Conservation (phyloP, 2,797 vertebrate genomes). For the Gobio occitaniae region DNA sequence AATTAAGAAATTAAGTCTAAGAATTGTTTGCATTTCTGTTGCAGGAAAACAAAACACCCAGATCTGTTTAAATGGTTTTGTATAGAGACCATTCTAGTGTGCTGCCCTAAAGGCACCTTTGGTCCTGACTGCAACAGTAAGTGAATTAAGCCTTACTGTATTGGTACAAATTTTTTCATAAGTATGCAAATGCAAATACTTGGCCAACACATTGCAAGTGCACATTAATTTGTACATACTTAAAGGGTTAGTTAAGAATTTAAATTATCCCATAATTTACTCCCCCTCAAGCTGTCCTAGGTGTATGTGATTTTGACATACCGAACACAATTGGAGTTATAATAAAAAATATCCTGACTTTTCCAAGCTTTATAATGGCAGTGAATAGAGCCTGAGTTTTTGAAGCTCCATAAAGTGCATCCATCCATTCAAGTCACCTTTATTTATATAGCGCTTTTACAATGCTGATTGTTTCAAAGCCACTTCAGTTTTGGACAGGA, state of each 20-base stretch:
- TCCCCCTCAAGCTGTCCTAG: no score
- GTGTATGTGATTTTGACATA: no score
- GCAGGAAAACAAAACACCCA: constrained; percentile 90
- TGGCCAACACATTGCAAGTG: background rate
- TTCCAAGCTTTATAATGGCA: no score
- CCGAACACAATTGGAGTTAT: no score
- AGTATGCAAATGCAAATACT: background rate
- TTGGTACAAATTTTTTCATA: background rate
- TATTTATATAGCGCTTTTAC: no score
- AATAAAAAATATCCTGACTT: no score
- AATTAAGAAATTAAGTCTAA: background rate
- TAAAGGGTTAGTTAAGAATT: background rate
- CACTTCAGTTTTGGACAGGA: no score
- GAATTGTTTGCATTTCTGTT: constrained; percentile 37
- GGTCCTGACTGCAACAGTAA: constrained; percentile 90
- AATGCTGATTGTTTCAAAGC: no score
- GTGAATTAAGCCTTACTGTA: constrained; percentile 33
- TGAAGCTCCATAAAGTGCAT: no score
- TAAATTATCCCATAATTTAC: background rate
- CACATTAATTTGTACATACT: background rate
- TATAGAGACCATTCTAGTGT: constrained; percentile 87
- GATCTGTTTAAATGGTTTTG: constrained; percentile 97
- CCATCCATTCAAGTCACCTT: no score
- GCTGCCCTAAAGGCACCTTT: constrained; percentile 90
- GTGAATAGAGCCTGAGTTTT: no score